Evolutionary conservation across 2,113 vertebrate genomes (phyloP), one percentile per base, ranked within the genome.

Genomic region (Monarcha castaneiventris): DNA sequence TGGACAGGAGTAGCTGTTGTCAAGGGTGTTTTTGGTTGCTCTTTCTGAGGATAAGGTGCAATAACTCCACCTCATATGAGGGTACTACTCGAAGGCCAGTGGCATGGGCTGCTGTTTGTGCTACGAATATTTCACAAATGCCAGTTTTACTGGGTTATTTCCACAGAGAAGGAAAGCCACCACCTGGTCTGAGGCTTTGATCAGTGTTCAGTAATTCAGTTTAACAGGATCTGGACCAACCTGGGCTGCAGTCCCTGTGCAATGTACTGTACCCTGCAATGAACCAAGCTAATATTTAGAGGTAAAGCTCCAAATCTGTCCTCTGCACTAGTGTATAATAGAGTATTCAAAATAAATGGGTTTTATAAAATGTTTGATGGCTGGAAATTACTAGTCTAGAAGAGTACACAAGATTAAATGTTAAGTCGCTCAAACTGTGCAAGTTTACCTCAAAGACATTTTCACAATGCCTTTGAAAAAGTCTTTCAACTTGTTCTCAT

Each of bases 321-420:
- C 39, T 94, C 37, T 93, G 18, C 46, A 46, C 32, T 73, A 48
- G 20, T 9, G 4, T 46, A 23, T 30, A 79, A 76, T 30, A 43
- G 20, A 44, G 7, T 35, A 76, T 54, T 87, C 88, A 58, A 10
- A 64, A 16, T 11, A 84, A 82, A 29, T 46, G 37, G 30, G 49
- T 29, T 35, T 78, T 72, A 61, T 29, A 82, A 46, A 68, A 73
- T 9, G 16, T 32, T 25, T 74, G 78, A 51, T 1, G 3, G 48
- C n/a, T 90, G 66, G 48, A 94, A 96, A 95, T 90, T 77, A 48
- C 82, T 80, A 85, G 63, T 74, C 55, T 95, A 66, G 78, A 86
- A 93, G 39, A 48, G 85, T 80, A 93, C 85, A 64, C 26, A 63
- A 74, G 75, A 96, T 93, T 87, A 93, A 91, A 96, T 3, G 49